Percentiles rank a stretch among this genome's conserved stretches.
Evolutionary conservation across 2,113 vertebrate species (phyloP).

Genomic region (Cyanoderma ruficeps): DNA sequence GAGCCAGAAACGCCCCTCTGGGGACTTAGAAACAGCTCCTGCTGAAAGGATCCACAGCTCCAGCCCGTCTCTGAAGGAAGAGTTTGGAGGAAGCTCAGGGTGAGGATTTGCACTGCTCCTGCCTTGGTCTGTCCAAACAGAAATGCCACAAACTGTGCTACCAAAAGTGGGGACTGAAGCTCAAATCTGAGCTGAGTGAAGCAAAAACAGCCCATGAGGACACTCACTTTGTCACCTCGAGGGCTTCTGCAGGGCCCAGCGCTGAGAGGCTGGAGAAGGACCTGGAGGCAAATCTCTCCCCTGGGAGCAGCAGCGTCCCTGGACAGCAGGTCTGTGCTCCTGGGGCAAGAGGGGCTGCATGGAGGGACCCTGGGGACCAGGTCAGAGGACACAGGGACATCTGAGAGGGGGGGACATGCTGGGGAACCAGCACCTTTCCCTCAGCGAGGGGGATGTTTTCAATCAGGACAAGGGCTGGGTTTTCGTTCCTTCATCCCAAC

Average conservation of each 20-base stretch:
- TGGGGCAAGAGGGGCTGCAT: neutral
- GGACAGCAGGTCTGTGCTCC: neutral
- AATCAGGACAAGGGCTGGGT: neutral
- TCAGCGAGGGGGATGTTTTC: neutral
- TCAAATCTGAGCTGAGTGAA: neutral
- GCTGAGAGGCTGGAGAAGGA: neutral
- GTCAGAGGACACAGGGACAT: neutral
- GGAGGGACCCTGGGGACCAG: neutral
- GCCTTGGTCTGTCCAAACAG: neutral
- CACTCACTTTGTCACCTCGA: neutral
- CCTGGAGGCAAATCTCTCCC: neutral
- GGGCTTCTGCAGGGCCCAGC: neutral
- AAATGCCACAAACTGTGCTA: neutral
- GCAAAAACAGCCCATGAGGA: neutral
- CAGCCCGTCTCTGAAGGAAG: neutral
- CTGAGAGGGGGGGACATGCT: neutral
- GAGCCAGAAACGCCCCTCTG: neutral
- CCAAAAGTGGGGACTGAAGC: neutral
- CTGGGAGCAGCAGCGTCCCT: accelerated
- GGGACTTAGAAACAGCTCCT: neutral
- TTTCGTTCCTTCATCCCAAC: constrained; percentile 38
- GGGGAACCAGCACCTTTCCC: neutral
- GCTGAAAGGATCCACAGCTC: neutral
- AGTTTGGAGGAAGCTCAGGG: neutral
- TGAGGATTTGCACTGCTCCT: neutral